Evolutionary conservation across 2,888 invertebrate genomes (phyloP).

Genomic region (Amiota communis): DNA sequence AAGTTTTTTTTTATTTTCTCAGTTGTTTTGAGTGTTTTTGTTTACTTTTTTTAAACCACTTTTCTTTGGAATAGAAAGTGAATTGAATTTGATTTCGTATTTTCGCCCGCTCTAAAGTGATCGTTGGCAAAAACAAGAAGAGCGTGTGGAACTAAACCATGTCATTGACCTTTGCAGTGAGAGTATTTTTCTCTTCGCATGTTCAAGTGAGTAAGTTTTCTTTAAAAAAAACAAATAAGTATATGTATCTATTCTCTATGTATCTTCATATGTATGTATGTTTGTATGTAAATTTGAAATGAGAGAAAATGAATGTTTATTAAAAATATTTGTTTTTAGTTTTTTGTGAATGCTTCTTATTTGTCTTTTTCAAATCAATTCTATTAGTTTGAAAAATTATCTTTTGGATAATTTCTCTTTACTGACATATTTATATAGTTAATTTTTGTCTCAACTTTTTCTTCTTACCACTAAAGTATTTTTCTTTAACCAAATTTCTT

Average conservation of each 20-base stretch:
- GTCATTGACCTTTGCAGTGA: constrained; percentile 68
- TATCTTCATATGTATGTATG: constrained; percentile 25
- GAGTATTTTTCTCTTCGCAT: constrained; percentile 50
- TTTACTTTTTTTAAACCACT: constrained; percentile 46
- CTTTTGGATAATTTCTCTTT: no score
- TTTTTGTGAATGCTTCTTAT: constrained; percentile 35
- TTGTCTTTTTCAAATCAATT: constrained; percentile 1
- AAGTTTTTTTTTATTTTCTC: constrained; percentile 47
- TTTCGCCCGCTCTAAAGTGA: constrained; percentile 47
- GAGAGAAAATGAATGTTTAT: constrained; percentile 36
- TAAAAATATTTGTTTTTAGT: background rate
- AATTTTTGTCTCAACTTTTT: background rate
- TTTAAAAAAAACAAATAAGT: no score
- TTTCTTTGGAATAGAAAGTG: constrained; percentile 68
- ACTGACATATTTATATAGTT: no score
- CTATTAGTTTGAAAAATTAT: no score
- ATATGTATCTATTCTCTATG: constrained; percentile 16
- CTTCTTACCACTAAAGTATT: no score
- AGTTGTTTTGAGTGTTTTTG: constrained; percentile 50
- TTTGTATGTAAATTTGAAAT: constrained; percentile 30
- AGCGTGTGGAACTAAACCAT: constrained; percentile 60
- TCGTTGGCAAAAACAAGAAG: constrained; percentile 46
- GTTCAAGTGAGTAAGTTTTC: background rate
- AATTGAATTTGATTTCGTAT: constrained; percentile 59
- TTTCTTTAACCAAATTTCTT: constrained; percentile 1